Base-by-base conservation (phyloP, 1,140 invertebrate species). In the Solenopsis fugax region DNA sequence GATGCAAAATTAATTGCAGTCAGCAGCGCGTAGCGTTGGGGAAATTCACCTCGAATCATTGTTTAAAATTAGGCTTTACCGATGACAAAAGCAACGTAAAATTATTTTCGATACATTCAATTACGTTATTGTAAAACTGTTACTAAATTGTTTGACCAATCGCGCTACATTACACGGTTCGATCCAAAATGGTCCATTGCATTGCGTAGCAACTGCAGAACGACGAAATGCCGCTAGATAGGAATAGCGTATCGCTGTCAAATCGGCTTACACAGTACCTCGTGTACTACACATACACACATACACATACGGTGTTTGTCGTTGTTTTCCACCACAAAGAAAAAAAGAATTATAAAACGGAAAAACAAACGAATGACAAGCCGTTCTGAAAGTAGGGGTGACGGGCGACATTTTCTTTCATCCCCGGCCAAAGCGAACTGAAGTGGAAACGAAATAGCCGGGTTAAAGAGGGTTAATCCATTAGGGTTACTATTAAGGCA, bases 391-490 rank as follows among this genome's bases (percentile, higher is more conserved):
- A 56, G n/a, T 58, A 64, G 37, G 9, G 10, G 16, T 75, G 88
- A 86, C 77, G 52, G 73, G 71, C 64, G 73, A 87, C 84, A 71
- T 89, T 89, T 82, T 65, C 76, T 82, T 77, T 48, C 34, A 29
- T 34, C 54, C 52, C 50, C n/a, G 34, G 73, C 48, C 52, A 86
- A 77, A 52, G 84, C 58, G 76, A 86, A 88, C 85, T 75, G 72
- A 50, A 58, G 52, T 84, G 64, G 87, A 75, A 77, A 71, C 54
- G 67, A 64, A 67, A 52, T 76, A 37, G 45, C 13, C 16, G 50
- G 10, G 34, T 29, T 67, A 52, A 86, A 76, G 76, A 60, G 84
- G 76, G 71, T 89, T 89, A 89, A 89, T 89, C 88, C 88, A 86
- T 89, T 86, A 81, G 48, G 13, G 62, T n/a, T 71, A 56, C 52